Percentiles rank a stretch among this genome's conserved stretches.
phyloP scores from a whole-genome alignment of 2,888 invertebrate genomes.

The Scaptomyza tumidula region DNA sequence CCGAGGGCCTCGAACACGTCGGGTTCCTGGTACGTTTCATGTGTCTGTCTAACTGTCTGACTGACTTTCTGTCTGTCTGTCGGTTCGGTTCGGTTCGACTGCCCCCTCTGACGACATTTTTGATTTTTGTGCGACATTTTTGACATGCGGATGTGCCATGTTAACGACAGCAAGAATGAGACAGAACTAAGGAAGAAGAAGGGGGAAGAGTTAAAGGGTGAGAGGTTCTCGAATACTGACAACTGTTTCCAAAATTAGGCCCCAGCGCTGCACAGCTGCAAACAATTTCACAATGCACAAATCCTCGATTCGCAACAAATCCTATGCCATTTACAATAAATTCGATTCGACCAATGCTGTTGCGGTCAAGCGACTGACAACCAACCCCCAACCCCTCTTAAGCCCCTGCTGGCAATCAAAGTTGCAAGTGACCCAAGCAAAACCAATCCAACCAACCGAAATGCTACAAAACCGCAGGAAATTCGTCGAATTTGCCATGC shows the following conservation, averaged over 20 bases:
- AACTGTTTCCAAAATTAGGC: constrained; percentile 45
- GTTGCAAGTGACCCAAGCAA: constrained; percentile 53
- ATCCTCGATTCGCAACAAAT: constrained; percentile 59
- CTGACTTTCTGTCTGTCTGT: constrained; percentile 7
- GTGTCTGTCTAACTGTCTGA: constrained; percentile 10
- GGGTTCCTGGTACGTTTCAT: constrained; percentile 51
- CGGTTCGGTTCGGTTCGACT: constrained; percentile 8
- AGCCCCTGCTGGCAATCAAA: constrained; percentile 53
- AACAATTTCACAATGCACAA: constrained; percentile 47
- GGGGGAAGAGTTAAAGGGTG: too few species aligned
- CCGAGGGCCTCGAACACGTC: constrained; percentile 48
- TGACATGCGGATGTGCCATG: constrained; percentile 80
- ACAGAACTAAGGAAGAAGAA: neutral
- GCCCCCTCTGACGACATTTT: constrained; percentile 48
- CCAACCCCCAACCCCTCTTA: neutral
- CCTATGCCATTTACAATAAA: constrained; percentile 75
- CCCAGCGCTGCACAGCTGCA: constrained; percentile 49
- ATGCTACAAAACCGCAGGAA: constrained; percentile 77
- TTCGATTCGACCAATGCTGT: constrained; percentile 79
- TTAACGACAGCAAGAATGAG: constrained; percentile 54
- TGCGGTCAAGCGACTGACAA: constrained; percentile 54
- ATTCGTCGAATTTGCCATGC: constrained; percentile 81
- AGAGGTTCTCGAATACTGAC: constrained; percentile 12
- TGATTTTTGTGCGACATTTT: constrained; percentile 80
- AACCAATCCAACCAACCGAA: constrained; percentile 53